Percentiles rank a stretch among this genome's conserved stretches.
These are phyloP conservation scores for Caiman crocodilus DNA, from an alignment of 2,797 vertebrate genomes.

Conservation along the genomic window DNA sequence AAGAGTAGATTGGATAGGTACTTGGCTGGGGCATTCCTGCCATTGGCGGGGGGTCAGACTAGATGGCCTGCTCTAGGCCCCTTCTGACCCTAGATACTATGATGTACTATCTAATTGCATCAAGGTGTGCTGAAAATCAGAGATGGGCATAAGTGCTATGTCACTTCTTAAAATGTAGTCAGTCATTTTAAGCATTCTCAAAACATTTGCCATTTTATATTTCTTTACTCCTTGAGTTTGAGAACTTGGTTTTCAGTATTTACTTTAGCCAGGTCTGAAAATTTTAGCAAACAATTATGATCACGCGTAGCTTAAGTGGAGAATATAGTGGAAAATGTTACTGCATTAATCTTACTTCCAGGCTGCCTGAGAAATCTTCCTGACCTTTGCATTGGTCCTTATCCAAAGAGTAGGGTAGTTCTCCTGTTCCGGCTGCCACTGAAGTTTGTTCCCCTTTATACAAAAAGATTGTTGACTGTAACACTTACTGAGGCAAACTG, in stretches of 20 bases:
- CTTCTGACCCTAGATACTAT: too few species aligned
- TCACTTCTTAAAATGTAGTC: background rate
- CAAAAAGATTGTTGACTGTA: background rate
- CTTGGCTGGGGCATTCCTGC: too few species aligned
- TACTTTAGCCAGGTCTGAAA: background rate
- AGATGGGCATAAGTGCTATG: background rate
- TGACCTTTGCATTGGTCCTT: background rate
- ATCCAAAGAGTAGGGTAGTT: background rate
- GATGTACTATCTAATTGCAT: background rate
- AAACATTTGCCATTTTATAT: background rate
- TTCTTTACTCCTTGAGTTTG: background rate
- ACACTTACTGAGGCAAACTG: fast-evolving
- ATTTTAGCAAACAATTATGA: background rate
- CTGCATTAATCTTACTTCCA: background rate
- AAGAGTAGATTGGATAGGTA: too few species aligned
- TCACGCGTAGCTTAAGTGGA: background rate
- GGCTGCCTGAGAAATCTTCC: background rate
- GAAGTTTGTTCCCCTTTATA: background rate
- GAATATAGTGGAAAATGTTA: background rate
- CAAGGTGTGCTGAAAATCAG: background rate
- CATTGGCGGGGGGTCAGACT: too few species aligned
- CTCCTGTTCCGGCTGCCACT: background rate
- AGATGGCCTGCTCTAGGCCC: too few species aligned
- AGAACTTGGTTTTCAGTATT: background rate
- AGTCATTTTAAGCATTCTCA: background rate